Base-by-base conservation (phyloP, 2,888 invertebrate genomes). In the Sminthurinus aureus region DNA sequence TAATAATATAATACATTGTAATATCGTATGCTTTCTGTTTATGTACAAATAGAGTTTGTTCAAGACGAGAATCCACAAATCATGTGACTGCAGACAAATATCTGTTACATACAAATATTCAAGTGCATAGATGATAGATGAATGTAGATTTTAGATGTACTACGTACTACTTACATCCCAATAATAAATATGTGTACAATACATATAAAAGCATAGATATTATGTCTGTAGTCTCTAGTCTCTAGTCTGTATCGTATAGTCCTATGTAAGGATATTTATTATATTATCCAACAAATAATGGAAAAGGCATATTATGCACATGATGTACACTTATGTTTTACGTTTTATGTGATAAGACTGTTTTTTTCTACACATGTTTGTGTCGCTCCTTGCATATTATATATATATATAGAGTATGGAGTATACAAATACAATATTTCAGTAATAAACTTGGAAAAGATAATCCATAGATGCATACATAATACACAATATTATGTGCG, bases 1-100 rank as follows among this genome's bases (percentile, higher is more conserved):
- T 38, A 38, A 38, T 38, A 38, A 38, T 38, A 6, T 38, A 38
- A 38, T 38, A 38, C 38, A 38, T 38, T 1, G 6, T 1, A 6
- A 38, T 38, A 38, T 38, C 6, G 6, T 38, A 38, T 38, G 38
- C 6, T 38, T 38, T 4, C 1, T 38, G 38, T 38, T 38, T 38
- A 38, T 38, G 38, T 38, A 38, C 38, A 38, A 6, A 2, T 3
- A 58, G 9, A 58, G 78, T 78, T 38, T 38, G 38, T 38, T 38
- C 11, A 78, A 9, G 52, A 75, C n/a, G 64, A 78, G 78, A 58
- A 58, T 58, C 58, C 58, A 58, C 15, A 58, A 58, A 58, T 58
- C 58, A 58, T 58, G 58, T 58, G 58, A 58, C 58, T 18, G 18
- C 9, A 58, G 15, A 58, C 58, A 58, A 58, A 58, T 18, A 58